Percentiles rank a stretch among this genome's conserved stretches.
These are phyloP conservation scores for Henricia sp. DNA, from an alignment of 53 echinoderm and acorn worm species.

Conservation along the genomic window DNA sequence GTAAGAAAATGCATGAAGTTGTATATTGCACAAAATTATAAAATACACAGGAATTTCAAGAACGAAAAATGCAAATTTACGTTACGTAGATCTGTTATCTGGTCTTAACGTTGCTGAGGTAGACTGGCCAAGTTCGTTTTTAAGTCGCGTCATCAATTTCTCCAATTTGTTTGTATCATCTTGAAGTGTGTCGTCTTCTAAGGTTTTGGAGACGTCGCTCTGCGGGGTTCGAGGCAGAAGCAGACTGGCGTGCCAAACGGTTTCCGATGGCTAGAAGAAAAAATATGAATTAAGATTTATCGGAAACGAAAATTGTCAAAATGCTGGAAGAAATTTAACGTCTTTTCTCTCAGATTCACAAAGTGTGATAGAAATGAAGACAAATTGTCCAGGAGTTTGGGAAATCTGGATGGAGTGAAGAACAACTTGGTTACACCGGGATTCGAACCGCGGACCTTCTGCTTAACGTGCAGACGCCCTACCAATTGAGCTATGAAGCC, in stretches of 20 bases:
- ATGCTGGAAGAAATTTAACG: no score
- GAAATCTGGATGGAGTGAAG: no score
- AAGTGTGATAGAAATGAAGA: neutral
- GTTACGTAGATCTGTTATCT: neutral
- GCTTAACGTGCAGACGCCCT: no score
- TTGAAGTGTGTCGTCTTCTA: neutral
- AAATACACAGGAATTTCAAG: no score
- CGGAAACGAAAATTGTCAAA: no score
- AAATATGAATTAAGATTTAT: neutral
- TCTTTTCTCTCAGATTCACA: no score
- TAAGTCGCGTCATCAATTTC: neutral
- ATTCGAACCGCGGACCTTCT: no score
- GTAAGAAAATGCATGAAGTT: no score
- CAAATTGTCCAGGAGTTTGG: neutral
- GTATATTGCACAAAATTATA: no score
- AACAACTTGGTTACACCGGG: no score
- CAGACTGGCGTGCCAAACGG: constrained; percentile 28
- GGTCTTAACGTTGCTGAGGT: neutral
- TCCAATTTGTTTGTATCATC: constrained; percentile 1
- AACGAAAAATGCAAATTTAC: neutral
- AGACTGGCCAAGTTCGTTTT: neutral
- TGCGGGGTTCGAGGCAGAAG: neutral
- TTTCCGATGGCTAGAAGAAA: constrained; percentile 13
- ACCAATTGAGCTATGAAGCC: no score
- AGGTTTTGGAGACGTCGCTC: neutral